Conservation (phyloP, 2,113 vertebrate genomes). For the Amia ocellicauda region DNA sequence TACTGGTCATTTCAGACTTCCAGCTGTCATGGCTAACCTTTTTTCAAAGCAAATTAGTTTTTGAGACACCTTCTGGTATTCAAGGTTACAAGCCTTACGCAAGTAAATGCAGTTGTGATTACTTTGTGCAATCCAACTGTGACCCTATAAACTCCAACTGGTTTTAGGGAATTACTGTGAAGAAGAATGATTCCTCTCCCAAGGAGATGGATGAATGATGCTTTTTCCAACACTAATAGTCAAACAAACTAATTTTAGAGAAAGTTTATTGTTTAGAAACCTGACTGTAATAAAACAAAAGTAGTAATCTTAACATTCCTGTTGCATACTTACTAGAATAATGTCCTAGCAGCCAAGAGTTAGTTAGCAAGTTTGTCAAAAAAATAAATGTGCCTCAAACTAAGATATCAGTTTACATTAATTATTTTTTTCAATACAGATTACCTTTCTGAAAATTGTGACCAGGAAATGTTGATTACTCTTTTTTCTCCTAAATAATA, state of each 20-base stretch:
- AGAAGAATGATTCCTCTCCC: constrained; percentile 29
- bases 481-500: too few species aligned
- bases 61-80: constrained; percentile 31
- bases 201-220: constrained; percentile 15
- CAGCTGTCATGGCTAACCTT: constrained; percentile 32
- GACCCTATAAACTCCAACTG: constrained; percentile 33
- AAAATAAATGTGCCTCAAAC: too few species aligned
- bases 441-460: too few species aligned
- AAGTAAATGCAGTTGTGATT: constrained; percentile 52
- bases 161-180: constrained; percentile 34
- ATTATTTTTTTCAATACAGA: too few species aligned
- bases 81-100: constrained; percentile 40
- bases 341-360: too few species aligned
- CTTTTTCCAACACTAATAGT: constrained; percentile 14
- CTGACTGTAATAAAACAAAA: too few species aligned
- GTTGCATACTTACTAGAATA: too few species aligned
- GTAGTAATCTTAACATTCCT: too few species aligned
- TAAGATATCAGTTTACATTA: too few species aligned
- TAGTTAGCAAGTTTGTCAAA: too few species aligned
- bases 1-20: constrained; percentile 36
- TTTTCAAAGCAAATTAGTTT: constrained; percentile 45
- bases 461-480: too few species aligned
- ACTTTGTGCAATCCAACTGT: constrained; percentile 35
- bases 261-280: background rate
- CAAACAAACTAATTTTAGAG: background rate